Conservation (phyloP, 2,888 invertebrate species). For the Leucophora obtusa region DNA sequence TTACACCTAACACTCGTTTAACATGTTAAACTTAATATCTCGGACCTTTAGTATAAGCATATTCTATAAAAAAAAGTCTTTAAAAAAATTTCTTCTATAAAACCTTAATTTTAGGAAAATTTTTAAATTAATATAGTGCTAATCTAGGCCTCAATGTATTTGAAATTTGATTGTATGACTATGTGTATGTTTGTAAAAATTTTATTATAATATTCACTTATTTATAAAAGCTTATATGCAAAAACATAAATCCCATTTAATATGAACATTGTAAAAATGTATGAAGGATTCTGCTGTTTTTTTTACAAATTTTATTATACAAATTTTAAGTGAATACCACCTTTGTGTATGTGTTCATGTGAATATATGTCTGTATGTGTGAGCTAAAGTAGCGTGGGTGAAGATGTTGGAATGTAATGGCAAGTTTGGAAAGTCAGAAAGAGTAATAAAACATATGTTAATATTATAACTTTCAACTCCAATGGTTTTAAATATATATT, state of each 20-base stretch:
- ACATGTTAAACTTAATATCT: too few species aligned
- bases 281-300: conserved; percentile 33
- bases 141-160: too few species aligned
- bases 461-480: conserved; percentile 53
- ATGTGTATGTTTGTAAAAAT: conserved; percentile 3
- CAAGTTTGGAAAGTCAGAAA: background rate
- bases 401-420: background rate
- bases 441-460: conserved; percentile 56
- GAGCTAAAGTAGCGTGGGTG: background rate
- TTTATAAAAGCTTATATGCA: conserved; percentile 56
- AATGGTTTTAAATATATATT: conserved; percentile 32
- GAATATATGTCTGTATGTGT: background rate
- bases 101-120: too few species aligned
- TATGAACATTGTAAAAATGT: conserved; percentile 54
- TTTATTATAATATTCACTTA: conserved; percentile 58
- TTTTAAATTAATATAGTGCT: too few species aligned
- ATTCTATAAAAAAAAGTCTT: too few species aligned
- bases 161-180: too few species aligned
- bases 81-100: too few species aligned
- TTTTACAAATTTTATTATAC: conserved; percentile 30
- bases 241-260: conserved; percentile 55
- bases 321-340: conserved; percentile 34
- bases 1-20: too few species aligned
- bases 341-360: conserved; percentile 5
- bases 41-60: too few species aligned